These are phyloP conservation scores for Heliopora coerulea DNA, from an alignment of 92 coral and sea anemone genomes.

Conservation along the genomic window DNA sequence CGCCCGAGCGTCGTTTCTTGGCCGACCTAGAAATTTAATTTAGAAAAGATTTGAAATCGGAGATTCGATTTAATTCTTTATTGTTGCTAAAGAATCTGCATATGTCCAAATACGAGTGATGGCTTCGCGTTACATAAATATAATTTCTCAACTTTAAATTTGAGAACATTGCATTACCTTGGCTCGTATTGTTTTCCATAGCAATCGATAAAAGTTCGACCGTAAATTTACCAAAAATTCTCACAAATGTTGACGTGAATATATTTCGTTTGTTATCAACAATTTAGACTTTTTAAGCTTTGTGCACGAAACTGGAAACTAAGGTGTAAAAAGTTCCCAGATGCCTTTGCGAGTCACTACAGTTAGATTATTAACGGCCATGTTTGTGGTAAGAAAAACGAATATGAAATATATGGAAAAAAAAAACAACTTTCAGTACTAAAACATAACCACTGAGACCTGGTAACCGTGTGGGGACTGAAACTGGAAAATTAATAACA, in stretches of 20 bases:
- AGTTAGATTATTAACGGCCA: background rate
- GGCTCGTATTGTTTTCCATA: background rate
- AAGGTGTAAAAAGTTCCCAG: background rate
- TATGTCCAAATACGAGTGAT: background rate
- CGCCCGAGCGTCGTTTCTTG: too few species aligned
- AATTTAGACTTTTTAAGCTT: background rate
- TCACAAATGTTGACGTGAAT: too few species aligned
- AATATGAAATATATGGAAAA: too few species aligned
- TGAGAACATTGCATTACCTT: background rate
- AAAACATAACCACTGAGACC: too few species aligned
- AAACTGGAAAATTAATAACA: too few species aligned
- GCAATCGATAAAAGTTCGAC: background rate
- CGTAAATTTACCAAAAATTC: background rate
- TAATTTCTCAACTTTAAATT: background rate
- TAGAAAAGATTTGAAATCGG: background rate
- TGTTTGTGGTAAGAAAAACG: too few species aligned
- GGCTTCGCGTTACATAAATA: background rate
- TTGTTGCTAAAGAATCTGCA: background rate
- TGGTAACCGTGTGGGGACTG: too few species aligned
- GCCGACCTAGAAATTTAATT: background rate
- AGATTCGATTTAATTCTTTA: background rate
- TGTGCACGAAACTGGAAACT: background rate
- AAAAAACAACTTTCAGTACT: too few species aligned
- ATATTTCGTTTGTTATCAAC: too few species aligned
- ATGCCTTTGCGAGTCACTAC: background rate